Evolutionary conservation across 2,888 invertebrate species (phyloP).

Genomic region (Drosophila mettleri): DNA sequence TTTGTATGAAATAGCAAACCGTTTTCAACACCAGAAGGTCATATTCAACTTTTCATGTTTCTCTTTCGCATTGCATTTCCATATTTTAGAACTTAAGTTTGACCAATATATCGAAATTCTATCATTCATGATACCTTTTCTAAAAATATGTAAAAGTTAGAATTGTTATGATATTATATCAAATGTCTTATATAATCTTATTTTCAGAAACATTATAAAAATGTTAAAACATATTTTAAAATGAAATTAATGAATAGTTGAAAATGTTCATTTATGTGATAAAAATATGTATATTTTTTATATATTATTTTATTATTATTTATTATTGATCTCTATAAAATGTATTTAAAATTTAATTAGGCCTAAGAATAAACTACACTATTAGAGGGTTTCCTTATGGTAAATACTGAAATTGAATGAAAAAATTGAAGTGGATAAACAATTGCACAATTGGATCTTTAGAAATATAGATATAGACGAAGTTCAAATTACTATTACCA

Average conservation of each 20-base stretch:
- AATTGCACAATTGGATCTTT: too few species aligned
- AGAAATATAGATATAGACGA: background rate
- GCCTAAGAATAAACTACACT: too few species aligned
- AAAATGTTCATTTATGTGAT: too few species aligned
- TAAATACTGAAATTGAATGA: too few species aligned
- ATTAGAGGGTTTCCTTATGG: too few species aligned
- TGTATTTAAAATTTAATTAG: too few species aligned
- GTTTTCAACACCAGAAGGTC: constrained; percentile 31
- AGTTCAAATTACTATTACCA: background rate
- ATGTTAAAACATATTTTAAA: too few species aligned
- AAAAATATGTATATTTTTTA: background rate
- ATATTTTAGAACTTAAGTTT: background rate
- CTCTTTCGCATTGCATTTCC: background rate
- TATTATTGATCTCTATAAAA: background rate
- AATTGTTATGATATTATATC: too few species aligned
- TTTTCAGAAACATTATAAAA: background rate
- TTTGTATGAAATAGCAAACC: constrained; percentile 37
- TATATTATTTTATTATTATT: background rate
- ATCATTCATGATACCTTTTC: too few species aligned
- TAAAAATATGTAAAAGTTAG: background rate
- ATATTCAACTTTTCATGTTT: background rate
- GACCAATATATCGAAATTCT: background rate
- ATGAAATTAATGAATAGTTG: too few species aligned
- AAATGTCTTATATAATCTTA: background rate
- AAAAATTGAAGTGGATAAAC: too few species aligned